phyloP scores from a whole-genome alignment of 1,140 invertebrate genomes.

The Penaeus chinensis region DNA sequence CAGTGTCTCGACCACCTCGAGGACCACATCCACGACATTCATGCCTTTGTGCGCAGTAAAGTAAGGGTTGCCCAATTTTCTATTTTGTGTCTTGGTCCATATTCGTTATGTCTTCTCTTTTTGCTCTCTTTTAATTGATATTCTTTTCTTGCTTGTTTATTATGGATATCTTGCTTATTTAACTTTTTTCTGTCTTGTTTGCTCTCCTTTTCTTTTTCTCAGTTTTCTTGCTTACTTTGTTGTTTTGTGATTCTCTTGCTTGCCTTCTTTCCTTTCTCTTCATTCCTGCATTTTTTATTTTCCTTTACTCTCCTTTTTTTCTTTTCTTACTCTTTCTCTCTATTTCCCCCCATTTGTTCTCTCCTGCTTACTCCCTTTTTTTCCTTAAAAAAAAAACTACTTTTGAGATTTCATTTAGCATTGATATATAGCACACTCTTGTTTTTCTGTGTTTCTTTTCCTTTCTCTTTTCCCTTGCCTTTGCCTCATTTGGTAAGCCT shows the following conservation, averaged over 20 bases:
- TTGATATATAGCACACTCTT: background rate
- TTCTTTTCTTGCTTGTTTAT: too few species aligned
- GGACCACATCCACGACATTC: slow-evolving; percentile 84
- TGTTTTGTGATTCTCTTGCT: too few species aligned
- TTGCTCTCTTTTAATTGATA: background rate
- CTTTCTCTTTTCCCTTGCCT: background rate
- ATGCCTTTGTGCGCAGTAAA: slow-evolving; percentile 85
- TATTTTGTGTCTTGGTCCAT: background rate
- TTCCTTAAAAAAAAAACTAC: background rate
- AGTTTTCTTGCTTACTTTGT: too few species aligned
- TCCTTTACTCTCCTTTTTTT: background rate
- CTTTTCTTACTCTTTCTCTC: background rate
- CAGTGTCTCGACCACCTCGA: slow-evolving; percentile 80
- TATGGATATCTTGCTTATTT: too few species aligned
- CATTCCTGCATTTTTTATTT: too few species aligned
- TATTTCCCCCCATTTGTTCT: background rate
- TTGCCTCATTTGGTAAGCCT: too few species aligned
- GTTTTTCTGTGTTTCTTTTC: background rate
- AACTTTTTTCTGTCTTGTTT: too few species aligned
- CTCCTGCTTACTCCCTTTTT: background rate
- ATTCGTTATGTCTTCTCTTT: background rate
- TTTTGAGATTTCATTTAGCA: background rate
- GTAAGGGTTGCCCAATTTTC: slow-evolving; percentile 64
- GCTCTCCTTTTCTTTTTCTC: too few species aligned
- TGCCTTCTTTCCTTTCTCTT: too few species aligned